phyloP scores from a whole-genome alignment of 2,888 invertebrate genomes.

The Tachina grossa region DNA sequence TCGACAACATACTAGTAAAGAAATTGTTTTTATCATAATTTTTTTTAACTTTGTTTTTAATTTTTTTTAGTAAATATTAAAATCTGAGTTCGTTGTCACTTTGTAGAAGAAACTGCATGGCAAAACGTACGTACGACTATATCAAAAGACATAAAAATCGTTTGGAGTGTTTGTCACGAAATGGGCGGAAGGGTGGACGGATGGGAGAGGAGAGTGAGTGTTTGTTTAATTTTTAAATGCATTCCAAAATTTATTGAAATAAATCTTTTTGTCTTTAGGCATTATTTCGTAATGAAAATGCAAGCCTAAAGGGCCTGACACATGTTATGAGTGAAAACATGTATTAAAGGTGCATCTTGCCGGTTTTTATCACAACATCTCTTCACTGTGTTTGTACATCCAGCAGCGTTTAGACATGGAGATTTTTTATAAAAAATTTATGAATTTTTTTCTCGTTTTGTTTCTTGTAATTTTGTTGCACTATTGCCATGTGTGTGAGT shows the following conservation, averaged over 20 bases:
- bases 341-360: constrained; percentile 5
- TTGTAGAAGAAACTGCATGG: constrained; percentile 34
- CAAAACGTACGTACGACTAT: neutral
- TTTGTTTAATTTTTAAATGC: constrained; percentile 22
- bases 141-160: too few species aligned
- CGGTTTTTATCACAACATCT: neutral
- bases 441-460: neutral
- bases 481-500: constrained; percentile 18
- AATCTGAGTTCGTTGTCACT: constrained; percentile 53
- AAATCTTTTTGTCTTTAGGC: constrained; percentile 31
- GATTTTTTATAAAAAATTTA: constrained; percentile 21
- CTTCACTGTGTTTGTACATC: constrained; percentile 7
- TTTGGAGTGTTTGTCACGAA: too few species aligned
- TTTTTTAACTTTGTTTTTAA: neutral
- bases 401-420: constrained; percentile 53
- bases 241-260: constrained; percentile 35
- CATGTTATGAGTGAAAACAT: neutral
- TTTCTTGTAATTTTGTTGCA: constrained; percentile 31
- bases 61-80: constrained; percentile 18
- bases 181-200: too few species aligned
- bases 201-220: neutral
- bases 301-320: constrained; percentile 12
- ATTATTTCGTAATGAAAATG: constrained; percentile 30
- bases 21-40: constrained; percentile 19
- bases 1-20: neutral